Conservation (phyloP, 2,888 invertebrate genomes). For the Drosophila leonis region DNA sequence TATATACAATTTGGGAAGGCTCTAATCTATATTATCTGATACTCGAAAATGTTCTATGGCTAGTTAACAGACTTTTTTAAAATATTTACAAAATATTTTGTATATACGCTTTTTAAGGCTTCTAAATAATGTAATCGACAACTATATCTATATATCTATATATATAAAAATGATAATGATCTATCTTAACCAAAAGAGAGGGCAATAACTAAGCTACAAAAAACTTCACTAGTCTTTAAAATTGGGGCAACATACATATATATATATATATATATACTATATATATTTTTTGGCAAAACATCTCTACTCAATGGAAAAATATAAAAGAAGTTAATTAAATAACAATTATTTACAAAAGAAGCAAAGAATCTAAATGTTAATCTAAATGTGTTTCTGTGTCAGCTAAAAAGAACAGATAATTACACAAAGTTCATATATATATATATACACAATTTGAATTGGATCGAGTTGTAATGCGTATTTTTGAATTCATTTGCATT, state of each 20-base stretch:
- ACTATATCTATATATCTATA: conserved; percentile 25
- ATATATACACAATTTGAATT: conserved; percentile 19
- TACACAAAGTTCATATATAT: conserved; percentile 37
- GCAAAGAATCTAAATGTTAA: conserved; percentile 70
- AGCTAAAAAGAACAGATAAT: conserved; percentile 24
- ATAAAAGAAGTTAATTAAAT: conserved; percentile 55
- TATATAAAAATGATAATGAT: conserved; percentile 16
- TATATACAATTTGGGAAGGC: conserved; percentile 24
- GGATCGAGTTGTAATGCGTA: conserved; percentile 59
- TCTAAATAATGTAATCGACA: conserved; percentile 55
- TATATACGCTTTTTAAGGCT: conserved; percentile 79
- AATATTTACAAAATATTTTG: conserved; percentile 81
- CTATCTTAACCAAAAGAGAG: conserved; percentile 62
- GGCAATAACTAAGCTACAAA: conserved; percentile 73
- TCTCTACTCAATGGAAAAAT: conserved; percentile 61
- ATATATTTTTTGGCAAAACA: conserved; percentile 71
- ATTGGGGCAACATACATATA: conserved; percentile 37
- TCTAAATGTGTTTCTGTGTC: conserved; percentile 68
- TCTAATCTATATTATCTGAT: conserved; percentile 25
- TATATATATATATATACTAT: conserved; percentile 52
- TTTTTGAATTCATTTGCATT: conserved; percentile 79
- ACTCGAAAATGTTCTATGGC: conserved; percentile 43
- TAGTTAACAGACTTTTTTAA: conserved; percentile 74
- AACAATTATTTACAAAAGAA: conserved; percentile 73
- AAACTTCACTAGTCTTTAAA: conserved; percentile 65